A percentile compares a stretch with the other conserved stretches of the same genome.
Evolutionary conservation across 2,888 invertebrate genomes (phyloP).

Genomic region (Philhelius pedissequus): DNA sequence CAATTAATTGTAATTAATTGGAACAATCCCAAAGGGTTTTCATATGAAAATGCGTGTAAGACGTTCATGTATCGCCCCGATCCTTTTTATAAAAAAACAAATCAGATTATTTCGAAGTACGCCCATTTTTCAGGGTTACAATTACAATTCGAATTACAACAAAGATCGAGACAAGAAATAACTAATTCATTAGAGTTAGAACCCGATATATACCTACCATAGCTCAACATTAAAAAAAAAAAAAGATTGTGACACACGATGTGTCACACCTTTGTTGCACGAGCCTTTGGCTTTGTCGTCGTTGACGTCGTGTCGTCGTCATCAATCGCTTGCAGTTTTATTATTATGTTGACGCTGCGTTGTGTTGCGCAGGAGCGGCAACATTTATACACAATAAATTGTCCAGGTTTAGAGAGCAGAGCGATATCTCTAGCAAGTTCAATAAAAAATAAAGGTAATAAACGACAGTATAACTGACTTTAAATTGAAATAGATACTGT

Average conservation of each 20-base stretch:
- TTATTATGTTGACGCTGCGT: neutral
- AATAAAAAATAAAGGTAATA: slow-evolving; percentile 42
- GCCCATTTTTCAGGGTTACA: slow-evolving; percentile 2
- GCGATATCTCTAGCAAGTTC: neutral
- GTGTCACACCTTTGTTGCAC: slow-evolving; percentile 57
- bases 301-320: neutral
- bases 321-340: neutral
- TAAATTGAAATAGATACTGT: slow-evolving; percentile 46
- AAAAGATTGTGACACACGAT: slow-evolving; percentile 32
- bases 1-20: too few relatives aligned
- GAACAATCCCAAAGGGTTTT: too few relatives aligned
- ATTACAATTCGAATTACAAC: neutral
- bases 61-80: neutral
- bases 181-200: neutral
- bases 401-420: neutral
- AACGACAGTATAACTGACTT: slow-evolving; percentile 5
- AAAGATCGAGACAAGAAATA: neutral
- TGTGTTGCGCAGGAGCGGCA: slow-evolving; percentile 19
- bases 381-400: neutral
- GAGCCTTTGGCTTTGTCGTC: slow-evolving; percentile 6
- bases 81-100: neutral
- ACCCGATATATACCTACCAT: too few relatives aligned
- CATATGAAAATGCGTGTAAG: too few relatives aligned
- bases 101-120: neutral
- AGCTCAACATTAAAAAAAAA: slow-evolving; percentile 17